Base-by-base conservation (phyloP, 1,140 invertebrate species). In the Macrocentrus cingulum region DNA sequence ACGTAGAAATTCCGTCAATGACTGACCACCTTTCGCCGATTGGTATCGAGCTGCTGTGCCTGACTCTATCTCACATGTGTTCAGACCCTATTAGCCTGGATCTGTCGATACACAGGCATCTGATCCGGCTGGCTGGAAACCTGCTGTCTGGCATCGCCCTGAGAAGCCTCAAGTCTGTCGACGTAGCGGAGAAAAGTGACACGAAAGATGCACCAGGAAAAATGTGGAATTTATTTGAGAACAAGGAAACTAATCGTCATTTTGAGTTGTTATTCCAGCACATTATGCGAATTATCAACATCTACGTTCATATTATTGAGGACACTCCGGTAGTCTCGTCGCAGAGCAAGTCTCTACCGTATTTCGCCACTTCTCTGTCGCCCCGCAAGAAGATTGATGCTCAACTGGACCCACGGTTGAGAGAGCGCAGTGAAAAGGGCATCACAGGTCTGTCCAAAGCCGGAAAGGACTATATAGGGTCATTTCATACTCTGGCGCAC, bases 261-360 rank as follows among this genome's bases (percentile, higher is more conserved):
- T 78, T 82, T 39, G 89, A 91, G 62, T 75, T 84, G 29, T 81
- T 91, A 13, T 74, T 92, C 6, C 81, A 76, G 29, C 88, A 92
- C 60, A 80, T 89, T 0, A 68, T 88, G 29, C 85, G 88, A 69
- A 70, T 92, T 34, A 67, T 92, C 18, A 90, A 90, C 69, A 85
- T 91, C 39, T 86, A 88, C 67, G 83, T 87, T 15, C 88, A 91
- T 70, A 84, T 92, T 39, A 84, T 92, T 42, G 89, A 92, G 64
- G 89, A 92, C 52, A 78, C 85, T 41, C 72, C 68, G 18, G 46
- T 73, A 5, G 19, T 52, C 2, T 65, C 61, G 23, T 16, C 54
- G 2, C 61, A 53, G 19, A 36, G 57, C 0, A 82, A 82, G 55
- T 81, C 88, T 46, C 80, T 82, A 34, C 75, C 85, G 0, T 79